A percentile compares a stretch with the other conserved stretches of the same genome.
Evolutionary conservation across 2,888 invertebrate genomes (phyloP).

Genomic region (Mystacides longicornis): DNA sequence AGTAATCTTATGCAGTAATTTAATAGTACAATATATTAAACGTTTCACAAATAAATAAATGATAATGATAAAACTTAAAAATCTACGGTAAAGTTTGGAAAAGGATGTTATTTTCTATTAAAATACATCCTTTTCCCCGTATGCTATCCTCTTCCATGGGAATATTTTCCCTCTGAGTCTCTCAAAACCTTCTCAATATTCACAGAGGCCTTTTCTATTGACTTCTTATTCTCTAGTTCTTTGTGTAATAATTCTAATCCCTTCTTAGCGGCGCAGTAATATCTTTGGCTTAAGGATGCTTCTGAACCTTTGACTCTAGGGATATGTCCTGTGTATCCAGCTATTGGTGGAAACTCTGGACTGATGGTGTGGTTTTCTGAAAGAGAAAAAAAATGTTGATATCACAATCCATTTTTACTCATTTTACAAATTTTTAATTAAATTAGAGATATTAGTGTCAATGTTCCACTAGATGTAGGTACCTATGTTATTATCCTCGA

Average conservation of each 20-base stretch:
- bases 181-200: constrained; percentile 40
- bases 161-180: constrained; percentile 40
- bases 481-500: no score
- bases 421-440: no score
- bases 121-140: constrained; percentile 50
- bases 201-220: constrained; percentile 37
- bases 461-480: no score
- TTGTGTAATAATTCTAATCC: constrained; percentile 53
- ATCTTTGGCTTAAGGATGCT: constrained; percentile 60
- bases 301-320: constrained; percentile 60
- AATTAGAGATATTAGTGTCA: no score
- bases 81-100: neutral
- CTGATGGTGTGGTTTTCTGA: constrained; percentile 55
- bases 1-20: neutral
- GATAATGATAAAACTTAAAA: no score
- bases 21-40: no score
- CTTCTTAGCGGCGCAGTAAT: constrained; percentile 58
- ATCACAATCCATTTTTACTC: no score
- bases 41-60: no score
- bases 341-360: constrained; percentile 62
- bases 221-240: constrained; percentile 46
- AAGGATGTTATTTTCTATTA: constrained; percentile 32
- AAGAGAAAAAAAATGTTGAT: constrained; percentile 28
- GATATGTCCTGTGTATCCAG: constrained; percentile 67
- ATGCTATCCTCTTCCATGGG: constrained; percentile 51